A percentile compares a stretch with the other conserved stretches of the same genome.
phyloP scores from a whole-genome alignment of 1,140 invertebrate species.

The Trinorchestia longiramus region DNA sequence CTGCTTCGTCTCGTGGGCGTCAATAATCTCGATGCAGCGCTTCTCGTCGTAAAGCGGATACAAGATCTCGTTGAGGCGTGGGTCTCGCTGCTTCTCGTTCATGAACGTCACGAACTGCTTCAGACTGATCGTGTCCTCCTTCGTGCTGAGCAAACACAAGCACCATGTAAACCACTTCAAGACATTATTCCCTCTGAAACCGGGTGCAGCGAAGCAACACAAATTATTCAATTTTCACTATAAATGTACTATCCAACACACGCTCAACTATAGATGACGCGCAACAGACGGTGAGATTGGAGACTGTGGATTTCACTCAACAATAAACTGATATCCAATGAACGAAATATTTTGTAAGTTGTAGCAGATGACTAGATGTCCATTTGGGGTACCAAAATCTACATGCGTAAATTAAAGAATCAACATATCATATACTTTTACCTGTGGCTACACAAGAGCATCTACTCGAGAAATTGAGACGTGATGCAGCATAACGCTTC shows the following conservation, averaged over 20 bases:
- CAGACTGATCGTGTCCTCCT: conserved; percentile 86
- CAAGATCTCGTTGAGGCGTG: conserved; percentile 97
- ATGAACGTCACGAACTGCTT: conserved; percentile 94
- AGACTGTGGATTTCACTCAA: background rate
- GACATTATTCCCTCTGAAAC: background rate
- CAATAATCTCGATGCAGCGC: conserved; percentile 92
- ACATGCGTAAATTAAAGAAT: background rate
- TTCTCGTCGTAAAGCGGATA: conserved; percentile 98
- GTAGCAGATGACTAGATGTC: background rate
- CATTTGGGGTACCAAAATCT: background rate
- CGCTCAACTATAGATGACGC: background rate
- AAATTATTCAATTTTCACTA: background rate
- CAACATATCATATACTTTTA: background rate
- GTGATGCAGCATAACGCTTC: background rate
- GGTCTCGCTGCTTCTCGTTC: conserved; percentile 99
- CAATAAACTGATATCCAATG: background rate
- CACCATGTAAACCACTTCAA: background rate
- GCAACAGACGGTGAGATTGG: background rate
- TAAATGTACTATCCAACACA: background rate
- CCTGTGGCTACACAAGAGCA: background rate
- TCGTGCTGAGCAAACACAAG: conserved; percentile 76
- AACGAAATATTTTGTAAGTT: background rate
- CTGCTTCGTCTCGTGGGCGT: conserved; percentile 91
- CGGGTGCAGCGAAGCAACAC: background rate
- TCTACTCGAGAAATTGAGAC: background rate